phyloP scores from a whole-genome alignment of 2,888 invertebrate genomes.

The Cheilosia vulpina region DNA sequence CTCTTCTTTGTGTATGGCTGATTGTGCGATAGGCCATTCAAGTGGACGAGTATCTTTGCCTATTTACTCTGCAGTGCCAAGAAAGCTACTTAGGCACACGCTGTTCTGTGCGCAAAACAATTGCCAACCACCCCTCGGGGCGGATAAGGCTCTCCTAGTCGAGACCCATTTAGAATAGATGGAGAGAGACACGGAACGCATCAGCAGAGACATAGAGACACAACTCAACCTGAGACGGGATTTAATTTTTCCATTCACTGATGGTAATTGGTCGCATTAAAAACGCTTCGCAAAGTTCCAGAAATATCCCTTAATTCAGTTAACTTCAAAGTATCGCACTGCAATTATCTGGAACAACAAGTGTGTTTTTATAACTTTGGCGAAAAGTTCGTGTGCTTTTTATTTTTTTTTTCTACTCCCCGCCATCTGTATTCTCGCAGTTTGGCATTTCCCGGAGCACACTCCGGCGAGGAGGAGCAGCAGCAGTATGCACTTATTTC shows the following conservation, averaged over 20 bases:
- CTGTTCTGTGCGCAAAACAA: slow-evolving; percentile 30
- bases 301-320: slow-evolving; percentile 63
- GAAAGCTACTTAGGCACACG: slow-evolving; percentile 76
- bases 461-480: slow-evolving; percentile 14
- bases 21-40: not conserved
- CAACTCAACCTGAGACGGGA: not conserved
- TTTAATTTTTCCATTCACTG: slow-evolving; percentile 19
- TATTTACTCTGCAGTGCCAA: slow-evolving; percentile 60
- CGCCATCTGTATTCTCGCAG: slow-evolving; percentile 1
- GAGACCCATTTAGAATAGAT: not conserved
- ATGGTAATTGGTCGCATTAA: slow-evolving; percentile 58
- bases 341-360: slow-evolving; percentile 62
- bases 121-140: slow-evolving; percentile 22
- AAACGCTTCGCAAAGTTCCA: slow-evolving; percentile 47
- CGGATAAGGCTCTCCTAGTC: slow-evolving; percentile 11
- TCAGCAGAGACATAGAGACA: too few relatives aligned
- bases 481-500: slow-evolving; percentile 66
- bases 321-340: slow-evolving; percentile 27
- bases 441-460: slow-evolving; percentile 3
- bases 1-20: not conserved
- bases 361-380: slow-evolving; percentile 42
- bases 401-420: not conserved
- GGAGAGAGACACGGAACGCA: too few relatives aligned
- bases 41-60: slow-evolving; percentile 20
- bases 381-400: slow-evolving; percentile 22